phyloP scores from a whole-genome alignment of 2,888 invertebrate species.

The Archips crataeganus region DNA sequence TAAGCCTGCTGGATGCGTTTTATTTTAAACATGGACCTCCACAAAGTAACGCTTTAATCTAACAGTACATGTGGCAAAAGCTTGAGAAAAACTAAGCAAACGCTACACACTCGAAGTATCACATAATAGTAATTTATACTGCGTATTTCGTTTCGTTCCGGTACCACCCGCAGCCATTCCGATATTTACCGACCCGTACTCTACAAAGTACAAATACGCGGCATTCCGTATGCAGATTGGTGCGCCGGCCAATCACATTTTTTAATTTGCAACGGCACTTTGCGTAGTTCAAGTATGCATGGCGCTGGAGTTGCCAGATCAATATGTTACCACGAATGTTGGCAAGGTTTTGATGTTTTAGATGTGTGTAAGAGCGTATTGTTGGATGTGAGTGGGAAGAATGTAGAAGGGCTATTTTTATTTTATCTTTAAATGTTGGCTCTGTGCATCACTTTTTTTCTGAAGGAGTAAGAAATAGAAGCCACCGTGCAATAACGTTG shows the following conservation, averaged over 20 bases:
- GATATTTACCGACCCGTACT: slow-evolving; percentile 4
- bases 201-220: slow-evolving; percentile 49
- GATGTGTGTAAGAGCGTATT: not conserved
- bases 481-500: no score
- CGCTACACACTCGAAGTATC: no score
- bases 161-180: not conserved
- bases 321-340: not conserved
- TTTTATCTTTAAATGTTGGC: no score
- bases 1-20: no score
- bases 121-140: no score
- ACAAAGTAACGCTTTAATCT: no score
- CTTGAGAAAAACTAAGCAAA: no score
- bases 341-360: not conserved
- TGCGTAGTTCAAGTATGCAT: slow-evolving; percentile 34
- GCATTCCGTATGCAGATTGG: slow-evolving; percentile 58
- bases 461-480: no score
- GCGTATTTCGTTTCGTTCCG: not conserved
- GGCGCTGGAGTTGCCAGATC: slow-evolving; percentile 10
- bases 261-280: slow-evolving; percentile 60
- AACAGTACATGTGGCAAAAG: no score
- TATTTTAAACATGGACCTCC: no score
- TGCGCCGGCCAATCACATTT: slow-evolving; percentile 57
- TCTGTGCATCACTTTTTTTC: no score
- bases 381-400: not conserved
- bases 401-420: no score